Evolutionary conservation across 2,113 vertebrate genomes (phyloP).

Genomic region (Poeciliopsis occidentalis): DNA sequence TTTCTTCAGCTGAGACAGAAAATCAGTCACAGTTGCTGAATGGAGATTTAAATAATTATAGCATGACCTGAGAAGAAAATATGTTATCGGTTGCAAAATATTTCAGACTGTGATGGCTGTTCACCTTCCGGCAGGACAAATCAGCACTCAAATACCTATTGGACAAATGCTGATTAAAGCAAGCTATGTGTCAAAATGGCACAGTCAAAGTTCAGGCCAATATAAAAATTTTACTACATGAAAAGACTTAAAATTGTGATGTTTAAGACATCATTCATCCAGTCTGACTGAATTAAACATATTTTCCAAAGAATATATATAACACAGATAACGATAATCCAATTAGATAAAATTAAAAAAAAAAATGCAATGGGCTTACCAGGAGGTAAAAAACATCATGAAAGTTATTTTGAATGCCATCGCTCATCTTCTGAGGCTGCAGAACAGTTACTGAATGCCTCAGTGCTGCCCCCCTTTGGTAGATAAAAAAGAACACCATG

Average conservation of each 20-base stretch:
- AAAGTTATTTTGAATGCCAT: conserved; percentile 34
- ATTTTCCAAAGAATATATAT: background rate
- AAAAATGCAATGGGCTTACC: conserved; percentile 39
- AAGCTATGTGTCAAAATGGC: too few relatives aligned
- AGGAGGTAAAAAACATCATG: conserved; percentile 10
- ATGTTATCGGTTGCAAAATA: too few relatives aligned
- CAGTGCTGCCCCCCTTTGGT: conserved; percentile 51
- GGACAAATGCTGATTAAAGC: too few relatives aligned
- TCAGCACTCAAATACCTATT: too few relatives aligned
- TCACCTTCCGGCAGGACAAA: too few relatives aligned
- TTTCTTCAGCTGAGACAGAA: too few relatives aligned
- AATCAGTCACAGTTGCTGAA: too few relatives aligned
- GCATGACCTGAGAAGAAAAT: too few relatives aligned
- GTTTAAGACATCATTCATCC: background rate
- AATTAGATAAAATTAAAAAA: background rate
- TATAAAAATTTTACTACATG: background rate
- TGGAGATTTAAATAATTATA: too few relatives aligned
- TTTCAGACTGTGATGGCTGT: too few relatives aligned
- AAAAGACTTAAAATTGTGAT: background rate
- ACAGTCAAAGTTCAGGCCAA: too few relatives aligned
- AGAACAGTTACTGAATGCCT: conserved; percentile 17
- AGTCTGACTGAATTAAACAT: background rate
- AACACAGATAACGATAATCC: background rate
- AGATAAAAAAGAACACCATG: conserved; percentile 5
- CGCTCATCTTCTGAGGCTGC: conserved; percentile 7